phyloP scores from a whole-genome alignment of 2,888 invertebrate species.

The Cecidostiba fungosa region DNA sequence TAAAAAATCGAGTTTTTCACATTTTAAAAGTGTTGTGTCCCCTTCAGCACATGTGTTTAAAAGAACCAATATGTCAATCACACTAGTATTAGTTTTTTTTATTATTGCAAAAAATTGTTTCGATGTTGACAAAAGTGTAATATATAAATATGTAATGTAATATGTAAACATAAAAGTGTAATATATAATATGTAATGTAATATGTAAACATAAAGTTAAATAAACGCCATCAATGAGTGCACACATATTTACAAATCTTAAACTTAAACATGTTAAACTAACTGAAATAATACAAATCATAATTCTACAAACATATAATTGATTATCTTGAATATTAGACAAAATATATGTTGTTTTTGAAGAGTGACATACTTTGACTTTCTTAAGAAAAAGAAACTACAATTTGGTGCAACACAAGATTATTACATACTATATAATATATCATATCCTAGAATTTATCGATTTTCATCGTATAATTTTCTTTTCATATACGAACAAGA shows the following conservation, averaged over 20 bases:
- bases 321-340: not conserved
- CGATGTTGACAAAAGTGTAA: slow-evolving; percentile 34
- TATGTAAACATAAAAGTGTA: too few species aligned
- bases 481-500: not conserved
- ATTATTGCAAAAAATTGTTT: slow-evolving; percentile 36
- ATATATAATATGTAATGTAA: too few species aligned
- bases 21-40: too few species aligned
- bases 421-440: not conserved
- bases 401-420: not conserved
- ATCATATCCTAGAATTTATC: not conserved
- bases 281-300: not conserved
- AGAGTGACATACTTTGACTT: not conserved
- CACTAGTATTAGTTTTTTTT: slow-evolving; percentile 43
- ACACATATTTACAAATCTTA: slow-evolving; percentile 54
- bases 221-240: slow-evolving; percentile 36
- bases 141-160: too few species aligned
- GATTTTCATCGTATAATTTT: not conserved
- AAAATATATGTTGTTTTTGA: not conserved
- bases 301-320: not conserved
- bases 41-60: too few species aligned
- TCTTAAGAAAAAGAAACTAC: not conserved
- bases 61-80: too few species aligned
- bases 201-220: too few species aligned
- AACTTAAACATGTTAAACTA: slow-evolving; percentile 9
- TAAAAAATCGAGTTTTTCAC: too few species aligned